phyloP scores from a whole-genome alignment of 2,113 vertebrate species.

The Smithornis capensis region DNA sequence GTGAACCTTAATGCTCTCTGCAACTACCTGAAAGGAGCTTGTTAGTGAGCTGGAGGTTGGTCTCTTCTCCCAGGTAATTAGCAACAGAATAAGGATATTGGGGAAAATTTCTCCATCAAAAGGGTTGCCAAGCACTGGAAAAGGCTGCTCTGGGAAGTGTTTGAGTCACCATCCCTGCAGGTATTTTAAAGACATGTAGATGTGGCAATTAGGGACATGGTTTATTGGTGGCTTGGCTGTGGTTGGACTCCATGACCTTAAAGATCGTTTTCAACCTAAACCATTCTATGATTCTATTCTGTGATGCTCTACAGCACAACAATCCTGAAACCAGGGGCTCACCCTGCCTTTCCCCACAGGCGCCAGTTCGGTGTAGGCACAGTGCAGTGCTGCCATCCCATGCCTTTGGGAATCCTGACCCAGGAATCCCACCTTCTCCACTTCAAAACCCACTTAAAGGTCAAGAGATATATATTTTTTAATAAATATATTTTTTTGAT shows the following conservation, averaged over 20 bases:
- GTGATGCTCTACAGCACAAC: background rate
- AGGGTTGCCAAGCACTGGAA: background rate
- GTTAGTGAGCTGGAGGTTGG: background rate
- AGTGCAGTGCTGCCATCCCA: background rate
- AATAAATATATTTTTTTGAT: rapidly evolving
- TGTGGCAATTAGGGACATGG: background rate
- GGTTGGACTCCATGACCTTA: background rate
- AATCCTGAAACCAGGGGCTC: background rate
- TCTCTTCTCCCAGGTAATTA: background rate
- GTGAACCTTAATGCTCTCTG: background rate
- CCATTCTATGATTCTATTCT: background rate
- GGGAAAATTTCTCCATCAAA: background rate
- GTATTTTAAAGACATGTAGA: background rate
- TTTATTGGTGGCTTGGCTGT: background rate
- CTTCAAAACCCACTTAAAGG: background rate
- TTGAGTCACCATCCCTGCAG: background rate
- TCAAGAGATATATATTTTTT: background rate
- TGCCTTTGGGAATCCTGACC: background rate
- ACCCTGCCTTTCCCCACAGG: background rate
- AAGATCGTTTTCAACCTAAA: background rate
- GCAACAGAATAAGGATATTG: background rate
- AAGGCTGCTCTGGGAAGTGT: background rate
- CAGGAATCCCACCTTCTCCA: background rate
- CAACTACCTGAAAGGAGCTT: background rate
- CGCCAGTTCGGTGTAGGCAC: background rate